Evolutionary conservation across 1,140 invertebrate species (phyloP).

Genomic region (Telenomus remus): DNA sequence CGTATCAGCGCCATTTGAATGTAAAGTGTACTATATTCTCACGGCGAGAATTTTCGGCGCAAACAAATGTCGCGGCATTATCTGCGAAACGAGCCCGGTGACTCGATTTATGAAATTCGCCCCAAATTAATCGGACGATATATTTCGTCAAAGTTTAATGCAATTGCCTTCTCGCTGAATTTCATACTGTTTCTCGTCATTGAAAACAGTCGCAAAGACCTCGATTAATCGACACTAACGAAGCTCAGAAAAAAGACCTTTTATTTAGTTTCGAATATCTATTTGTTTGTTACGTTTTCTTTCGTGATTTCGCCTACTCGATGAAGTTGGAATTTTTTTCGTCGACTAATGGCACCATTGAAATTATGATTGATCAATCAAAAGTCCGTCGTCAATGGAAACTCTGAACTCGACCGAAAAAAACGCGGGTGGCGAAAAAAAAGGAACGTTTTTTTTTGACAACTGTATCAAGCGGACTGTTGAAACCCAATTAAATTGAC

Average conservation of each 20-base stretch:
- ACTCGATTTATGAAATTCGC: constrained; percentile 17
- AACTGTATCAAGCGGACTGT: background rate
- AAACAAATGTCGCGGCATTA: constrained; percentile 21
- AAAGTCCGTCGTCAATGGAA: background rate
- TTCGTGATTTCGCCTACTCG: too few relatives aligned
- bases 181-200: too few relatives aligned
- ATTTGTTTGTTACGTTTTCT: too few relatives aligned
- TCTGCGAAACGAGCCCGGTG: constrained; percentile 1
- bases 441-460: background rate
- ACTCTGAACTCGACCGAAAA: background rate
- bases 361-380: background rate
- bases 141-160: too few relatives aligned
- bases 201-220: too few relatives aligned
- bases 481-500: constrained; percentile 11
- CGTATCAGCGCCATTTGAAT: constrained; percentile 36
- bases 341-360: background rate
- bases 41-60: constrained; percentile 15
- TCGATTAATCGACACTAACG: too few relatives aligned
- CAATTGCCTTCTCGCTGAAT: too few relatives aligned
- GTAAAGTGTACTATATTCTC: too few relatives aligned
- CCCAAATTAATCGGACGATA: too few relatives aligned
- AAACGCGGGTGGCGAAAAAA: background rate
- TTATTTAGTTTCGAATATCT: too few relatives aligned
- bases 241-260: too few relatives aligned
- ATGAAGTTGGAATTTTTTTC: background rate